These are phyloP conservation scores for Hypotaenidia philippensis DNA, from an alignment of 2,797 vertebrate genomes.

Conservation along the genomic window DNA sequence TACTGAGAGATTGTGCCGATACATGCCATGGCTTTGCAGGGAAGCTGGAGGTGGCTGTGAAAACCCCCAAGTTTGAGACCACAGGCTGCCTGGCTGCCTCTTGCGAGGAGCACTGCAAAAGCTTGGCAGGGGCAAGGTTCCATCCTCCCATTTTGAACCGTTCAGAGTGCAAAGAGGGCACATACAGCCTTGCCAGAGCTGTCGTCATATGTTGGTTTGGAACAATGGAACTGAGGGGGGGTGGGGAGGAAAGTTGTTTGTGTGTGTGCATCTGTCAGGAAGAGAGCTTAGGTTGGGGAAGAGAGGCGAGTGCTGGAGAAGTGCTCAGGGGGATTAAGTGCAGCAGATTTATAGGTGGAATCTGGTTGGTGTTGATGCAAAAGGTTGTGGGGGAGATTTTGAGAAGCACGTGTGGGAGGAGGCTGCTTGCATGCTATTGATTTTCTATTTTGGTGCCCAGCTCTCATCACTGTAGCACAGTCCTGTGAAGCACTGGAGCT, in stretches of 20 bases:
- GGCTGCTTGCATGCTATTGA: slow-evolving; percentile 21
- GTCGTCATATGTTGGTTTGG: background rate
- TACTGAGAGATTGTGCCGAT: background rate
- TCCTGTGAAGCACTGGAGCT: background rate
- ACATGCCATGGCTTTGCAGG: background rate
- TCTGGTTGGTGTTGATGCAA: slow-evolving; percentile 64
- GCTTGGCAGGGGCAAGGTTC: background rate
- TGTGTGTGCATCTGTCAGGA: slow-evolving; percentile 49
- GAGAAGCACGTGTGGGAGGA: slow-evolving; percentile 22
- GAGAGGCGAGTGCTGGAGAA: background rate
- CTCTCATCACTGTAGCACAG: background rate
- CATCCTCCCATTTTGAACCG: background rate
- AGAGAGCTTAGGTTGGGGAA: slow-evolving; percentile 45
- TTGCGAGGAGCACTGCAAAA: background rate
- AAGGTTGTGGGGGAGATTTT: slow-evolving; percentile 52
- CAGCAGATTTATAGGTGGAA: slow-evolving; percentile 68
- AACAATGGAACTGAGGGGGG: background rate
- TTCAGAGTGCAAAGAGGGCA: background rate
- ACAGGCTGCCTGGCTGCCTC: background rate
- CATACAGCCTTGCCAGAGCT: background rate
- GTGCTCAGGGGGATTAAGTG: slow-evolving; percentile 55
- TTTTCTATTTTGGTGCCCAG: slow-evolving; percentile 40
- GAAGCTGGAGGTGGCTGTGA: background rate
- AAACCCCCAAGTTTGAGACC: background rate
- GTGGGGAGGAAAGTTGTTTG: background rate